Percentiles rank a stretch among this genome's conserved stretches.
These are phyloP conservation scores for Gobius niger DNA, from an alignment of 2,113 vertebrate species.

Conservation along the genomic window DNA sequence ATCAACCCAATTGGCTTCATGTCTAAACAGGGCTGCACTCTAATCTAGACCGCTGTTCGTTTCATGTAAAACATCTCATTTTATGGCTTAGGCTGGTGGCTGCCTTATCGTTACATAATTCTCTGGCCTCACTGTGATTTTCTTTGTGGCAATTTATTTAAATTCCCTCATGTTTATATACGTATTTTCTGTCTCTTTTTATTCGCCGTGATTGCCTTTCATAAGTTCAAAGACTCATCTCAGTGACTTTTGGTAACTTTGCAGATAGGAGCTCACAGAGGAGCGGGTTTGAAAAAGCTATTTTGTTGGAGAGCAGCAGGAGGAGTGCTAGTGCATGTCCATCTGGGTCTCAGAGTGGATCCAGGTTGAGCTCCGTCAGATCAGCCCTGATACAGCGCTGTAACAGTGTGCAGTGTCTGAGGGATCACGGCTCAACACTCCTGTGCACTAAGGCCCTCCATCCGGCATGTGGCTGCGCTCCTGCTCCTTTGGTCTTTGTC, in stretches of 20 bases:
- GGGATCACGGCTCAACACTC: conserved; percentile 41
- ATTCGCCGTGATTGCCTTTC: conserved; percentile 75
- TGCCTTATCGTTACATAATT: conserved; percentile 75
- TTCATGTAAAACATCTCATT: conserved; percentile 79
- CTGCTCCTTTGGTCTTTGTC: conserved; percentile 75
- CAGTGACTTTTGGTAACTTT: conserved; percentile 71
- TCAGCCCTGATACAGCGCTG: conserved; percentile 52
- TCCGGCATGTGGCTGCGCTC: conserved; percentile 63
- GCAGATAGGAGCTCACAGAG: conserved; percentile 57
- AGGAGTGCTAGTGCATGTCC: conserved; percentile 49
- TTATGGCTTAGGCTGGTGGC: conserved; percentile 71
- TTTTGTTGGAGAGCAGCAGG: conserved; percentile 60
- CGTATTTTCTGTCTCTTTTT: conserved; percentile 68
- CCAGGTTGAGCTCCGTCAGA: conserved; percentile 53
- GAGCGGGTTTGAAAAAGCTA: conserved; percentile 22
- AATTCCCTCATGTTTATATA: conserved; percentile 77
- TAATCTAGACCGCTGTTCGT: conserved; percentile 74
- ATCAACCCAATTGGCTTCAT: conserved; percentile 76
- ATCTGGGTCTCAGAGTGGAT: conserved; percentile 52
- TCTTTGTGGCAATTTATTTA: conserved; percentile 75
- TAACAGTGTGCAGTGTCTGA: conserved; percentile 45
- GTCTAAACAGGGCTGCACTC: conserved; percentile 73
- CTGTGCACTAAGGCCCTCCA: conserved; percentile 54
- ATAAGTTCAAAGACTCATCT: conserved; percentile 75
- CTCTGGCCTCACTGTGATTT: conserved; percentile 64